phyloP scores from a whole-genome alignment of 2,113 vertebrate species.

The Actenoides hombroni region DNA sequence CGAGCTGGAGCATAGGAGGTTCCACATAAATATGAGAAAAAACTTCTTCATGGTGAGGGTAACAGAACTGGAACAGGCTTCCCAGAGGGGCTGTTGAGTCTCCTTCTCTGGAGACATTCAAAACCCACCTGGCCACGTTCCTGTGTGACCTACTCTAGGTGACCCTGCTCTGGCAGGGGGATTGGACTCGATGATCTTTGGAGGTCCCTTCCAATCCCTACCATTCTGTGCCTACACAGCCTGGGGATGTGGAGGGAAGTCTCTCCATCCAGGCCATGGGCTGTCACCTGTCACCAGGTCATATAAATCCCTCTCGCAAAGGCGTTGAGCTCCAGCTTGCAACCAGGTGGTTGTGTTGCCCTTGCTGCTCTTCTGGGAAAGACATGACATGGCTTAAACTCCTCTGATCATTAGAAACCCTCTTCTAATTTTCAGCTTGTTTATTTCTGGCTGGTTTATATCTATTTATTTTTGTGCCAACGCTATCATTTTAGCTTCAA shows the following conservation, averaged over 20 bases:
- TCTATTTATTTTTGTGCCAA: conserved; percentile 41
- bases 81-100: too few species aligned
- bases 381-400: neutral
- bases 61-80: too few species aligned
- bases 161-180: too few species aligned
- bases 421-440: neutral
- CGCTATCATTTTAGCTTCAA: neutral
- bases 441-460: conserved; percentile 36
- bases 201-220: too few species aligned
- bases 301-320: neutral
- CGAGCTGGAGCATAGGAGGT: too few species aligned
- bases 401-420: neutral
- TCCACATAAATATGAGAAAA: too few species aligned
- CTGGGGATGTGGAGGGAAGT: neutral
- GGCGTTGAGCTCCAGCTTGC: neutral
- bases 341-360: neutral
- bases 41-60: too few species aligned
- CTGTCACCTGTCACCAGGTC: neutral
- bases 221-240: neutral
- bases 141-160: too few species aligned
- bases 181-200: too few species aligned
- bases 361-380: neutral
- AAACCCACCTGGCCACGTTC: too few species aligned
- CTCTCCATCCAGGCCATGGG: neutral
- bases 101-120: too few species aligned